These are phyloP conservation scores for Heterohyrax brucei DNA, from an alignment of 2,797 vertebrate species.

Conservation along the genomic window DNA sequence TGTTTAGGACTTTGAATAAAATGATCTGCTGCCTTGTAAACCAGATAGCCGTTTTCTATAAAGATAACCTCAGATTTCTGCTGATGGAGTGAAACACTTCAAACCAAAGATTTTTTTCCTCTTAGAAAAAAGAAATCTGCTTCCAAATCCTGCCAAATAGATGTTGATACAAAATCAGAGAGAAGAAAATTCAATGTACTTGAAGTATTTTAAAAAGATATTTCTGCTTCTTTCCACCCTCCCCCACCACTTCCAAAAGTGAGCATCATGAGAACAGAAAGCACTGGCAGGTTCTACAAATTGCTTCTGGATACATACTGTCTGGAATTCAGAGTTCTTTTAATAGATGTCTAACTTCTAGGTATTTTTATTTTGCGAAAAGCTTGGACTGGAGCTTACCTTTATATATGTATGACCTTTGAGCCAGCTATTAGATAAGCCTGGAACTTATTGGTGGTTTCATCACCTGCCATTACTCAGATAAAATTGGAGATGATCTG, in stretches of 20 bases:
- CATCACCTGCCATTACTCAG: conserved; percentile 49
- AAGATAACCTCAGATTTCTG: conserved; percentile 70
- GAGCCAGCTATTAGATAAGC: conserved; percentile 65
- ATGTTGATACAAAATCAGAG: conserved; percentile 69
- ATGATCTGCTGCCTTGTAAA: not conserved
- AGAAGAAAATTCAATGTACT: conserved; percentile 65
- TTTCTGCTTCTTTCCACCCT: conserved; percentile 63
- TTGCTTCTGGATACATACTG: conserved; percentile 69
- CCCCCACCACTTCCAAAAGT: conserved; percentile 33
- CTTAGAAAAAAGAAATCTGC: not conserved
- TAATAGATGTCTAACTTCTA: conserved; percentile 67
- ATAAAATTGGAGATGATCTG: conserved; percentile 39
- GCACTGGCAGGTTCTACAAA: conserved; percentile 60
- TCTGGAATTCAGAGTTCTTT: conserved; percentile 70
- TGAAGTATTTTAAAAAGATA: conserved; percentile 75
- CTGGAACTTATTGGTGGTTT: conserved; percentile 52
- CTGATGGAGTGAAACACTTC: conserved; percentile 58
- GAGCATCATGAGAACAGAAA: conserved; percentile 63
- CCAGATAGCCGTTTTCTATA: not conserved
- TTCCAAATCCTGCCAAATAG: conserved; percentile 64
- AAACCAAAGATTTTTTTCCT: conserved; percentile 49
- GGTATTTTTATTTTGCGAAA: conserved; percentile 61
- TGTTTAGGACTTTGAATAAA: not conserved
- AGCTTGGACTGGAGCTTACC: not conserved
- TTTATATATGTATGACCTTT: not conserved